Percentiles rank a stretch among this genome's conserved stretches.
Conservation (phyloP, 2,113 vertebrate species). For the Dromiciops gliroides region DNA sequence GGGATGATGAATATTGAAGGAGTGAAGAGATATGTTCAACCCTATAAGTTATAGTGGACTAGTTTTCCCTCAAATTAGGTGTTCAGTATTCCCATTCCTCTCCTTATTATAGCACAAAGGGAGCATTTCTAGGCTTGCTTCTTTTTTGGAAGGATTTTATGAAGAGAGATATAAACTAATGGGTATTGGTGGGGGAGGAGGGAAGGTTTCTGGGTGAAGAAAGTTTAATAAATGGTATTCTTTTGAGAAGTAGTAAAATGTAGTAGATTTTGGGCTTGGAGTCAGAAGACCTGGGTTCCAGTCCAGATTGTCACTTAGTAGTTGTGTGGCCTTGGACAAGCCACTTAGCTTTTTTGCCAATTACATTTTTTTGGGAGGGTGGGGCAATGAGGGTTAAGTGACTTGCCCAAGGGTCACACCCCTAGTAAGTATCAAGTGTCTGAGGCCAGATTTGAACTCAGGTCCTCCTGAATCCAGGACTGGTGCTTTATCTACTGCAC, state of each 20-base stretch:
- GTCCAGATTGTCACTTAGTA: not conserved
- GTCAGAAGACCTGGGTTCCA: not conserved
- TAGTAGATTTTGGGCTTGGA: not conserved
- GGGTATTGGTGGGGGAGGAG: not conserved
- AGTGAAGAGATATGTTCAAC: not conserved
- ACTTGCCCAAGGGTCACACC: no score
- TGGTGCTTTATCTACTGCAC: no score
- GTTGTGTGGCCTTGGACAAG: not conserved
- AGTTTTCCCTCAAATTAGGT: slow-evolving; percentile 51
- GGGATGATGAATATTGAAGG: not conserved
- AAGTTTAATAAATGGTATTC: slow-evolving; percentile 29
- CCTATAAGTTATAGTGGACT: not conserved
- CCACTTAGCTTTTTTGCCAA: not conserved
- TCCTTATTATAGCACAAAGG: not conserved
- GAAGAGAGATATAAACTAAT: not conserved
- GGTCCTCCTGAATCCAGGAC: no score
- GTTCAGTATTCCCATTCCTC: slow-evolving; percentile 19
- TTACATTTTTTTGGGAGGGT: no score
- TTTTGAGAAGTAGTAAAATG: not conserved
- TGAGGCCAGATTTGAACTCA: no score
- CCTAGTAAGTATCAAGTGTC: no score
- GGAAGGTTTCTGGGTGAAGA: slow-evolving; percentile 21
- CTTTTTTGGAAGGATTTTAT: not conserved
- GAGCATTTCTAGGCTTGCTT: not conserved
- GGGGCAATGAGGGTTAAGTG: no score